Base-by-base conservation (phyloP, 2,888 invertebrate species). In the Pharmacophagus antenor region DNA sequence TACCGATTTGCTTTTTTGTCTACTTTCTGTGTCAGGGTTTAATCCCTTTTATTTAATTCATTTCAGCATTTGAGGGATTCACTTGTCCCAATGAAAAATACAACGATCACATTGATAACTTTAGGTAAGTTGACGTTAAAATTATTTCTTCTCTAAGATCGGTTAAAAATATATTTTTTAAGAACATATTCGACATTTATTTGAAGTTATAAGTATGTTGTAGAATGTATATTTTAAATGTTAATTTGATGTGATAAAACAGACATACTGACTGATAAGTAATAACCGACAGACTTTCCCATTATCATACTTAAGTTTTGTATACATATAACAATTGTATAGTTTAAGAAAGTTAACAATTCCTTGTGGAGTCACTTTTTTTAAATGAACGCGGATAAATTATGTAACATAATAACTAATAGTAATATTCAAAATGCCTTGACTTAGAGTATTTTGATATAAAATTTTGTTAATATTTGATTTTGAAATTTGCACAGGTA, bases 41-140 rank as follows among this genome's bases (percentile, higher is more conserved):
- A n/a, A n/a, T n/a, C n/a, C n/a, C 6, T n/a, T 51, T 47, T 48
- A 44, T 20, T 46, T 17, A 31, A 25, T 55, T 12, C 23, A 1
- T 55, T 59, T 23, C 52, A 61, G 56, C 53, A 27, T 56, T 56
- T 18, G 48, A 47, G 7, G 53, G 56, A 2, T 51, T 44, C 21
- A 21, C 23, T 18, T 59, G 52, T 17, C 52, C 53, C 25, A 44
- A 31, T n/a, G 56, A 53, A 31, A 47, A 2, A n/a, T 49, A 61
- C 22, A n/a, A 20, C 20, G 42, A 58, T 8, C 47, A 49, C 41
- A 48, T 53, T 12, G 67, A 57, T 37, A 82, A 80, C 62, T 82
- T 75, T 68, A 82, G 74, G 83, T 85, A 69, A 52, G 57, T 61
- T 18, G 8, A 42, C 1, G 2, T 31, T 31, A 15, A 15, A 1